Conservation (phyloP, 2,113 vertebrate genomes). For the Corythornis vintsioides region DNA sequence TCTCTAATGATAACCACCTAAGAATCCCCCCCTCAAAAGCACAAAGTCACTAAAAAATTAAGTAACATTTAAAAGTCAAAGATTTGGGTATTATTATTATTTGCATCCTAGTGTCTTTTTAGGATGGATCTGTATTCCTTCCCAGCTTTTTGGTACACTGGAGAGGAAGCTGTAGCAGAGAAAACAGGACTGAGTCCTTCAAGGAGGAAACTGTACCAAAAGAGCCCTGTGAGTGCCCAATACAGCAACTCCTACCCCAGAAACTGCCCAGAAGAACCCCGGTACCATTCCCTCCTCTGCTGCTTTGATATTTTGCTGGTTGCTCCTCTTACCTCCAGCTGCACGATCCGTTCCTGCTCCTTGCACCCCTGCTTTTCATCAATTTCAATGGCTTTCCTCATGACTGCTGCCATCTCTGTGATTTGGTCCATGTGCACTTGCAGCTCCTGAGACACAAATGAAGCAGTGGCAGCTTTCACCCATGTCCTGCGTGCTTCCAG, state of each 20-base stretch:
- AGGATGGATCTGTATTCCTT: not conserved
- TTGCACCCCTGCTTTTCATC: constrained; percentile 88
- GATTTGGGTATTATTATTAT: no score
- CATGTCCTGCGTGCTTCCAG: not conserved
- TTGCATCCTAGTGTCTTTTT: not conserved
- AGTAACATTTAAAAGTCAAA: not conserved
- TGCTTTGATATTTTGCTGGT: not conserved
- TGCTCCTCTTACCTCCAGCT: constrained; percentile 83
- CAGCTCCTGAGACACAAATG: constrained; percentile 82
- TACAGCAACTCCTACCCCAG: not conserved
- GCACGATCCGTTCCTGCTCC: constrained; percentile 92
- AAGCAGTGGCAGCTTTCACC: not conserved
- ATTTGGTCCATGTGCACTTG: constrained; percentile 96
- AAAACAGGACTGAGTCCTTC: not conserved
- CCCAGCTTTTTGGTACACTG: not conserved
- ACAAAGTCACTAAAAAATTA: not conserved
- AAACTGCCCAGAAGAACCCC: not conserved
- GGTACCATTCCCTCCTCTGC: not conserved
- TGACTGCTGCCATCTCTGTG: constrained; percentile 96
- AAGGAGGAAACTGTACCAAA: not conserved
- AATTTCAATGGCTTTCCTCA: constrained; percentile 94
- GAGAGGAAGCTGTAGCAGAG: accelerated
- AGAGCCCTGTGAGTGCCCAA: not conserved
- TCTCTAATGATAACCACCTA: not conserved
- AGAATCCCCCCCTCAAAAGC: not conserved